Evolutionary conservation across 2,888 invertebrate species (phyloP).

Genomic region (Brenthis daphne): DNA sequence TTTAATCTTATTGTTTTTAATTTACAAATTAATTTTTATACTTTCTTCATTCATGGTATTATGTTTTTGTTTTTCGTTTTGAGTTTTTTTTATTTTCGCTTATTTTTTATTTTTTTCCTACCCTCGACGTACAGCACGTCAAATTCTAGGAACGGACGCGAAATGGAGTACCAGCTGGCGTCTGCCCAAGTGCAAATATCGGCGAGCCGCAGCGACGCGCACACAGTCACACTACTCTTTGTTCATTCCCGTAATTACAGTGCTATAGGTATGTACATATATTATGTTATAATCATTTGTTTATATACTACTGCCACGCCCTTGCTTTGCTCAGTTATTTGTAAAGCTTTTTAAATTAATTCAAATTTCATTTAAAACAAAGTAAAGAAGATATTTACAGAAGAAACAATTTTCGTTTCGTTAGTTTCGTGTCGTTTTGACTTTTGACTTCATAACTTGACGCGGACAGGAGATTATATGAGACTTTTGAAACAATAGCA

Average conservation of each 20-base stretch:
- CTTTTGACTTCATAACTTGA: no score
- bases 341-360: no score
- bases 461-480: no score
- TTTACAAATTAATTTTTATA: conserved; percentile 6
- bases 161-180: conserved; percentile 85
- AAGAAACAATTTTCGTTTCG: no score
- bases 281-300: neutral
- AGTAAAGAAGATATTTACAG: no score
- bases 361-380: no score
- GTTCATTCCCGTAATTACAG: conserved; percentile 69
- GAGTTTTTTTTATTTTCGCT: conserved; percentile 31
- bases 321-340: no score
- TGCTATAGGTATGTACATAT: conserved; percentile 55
- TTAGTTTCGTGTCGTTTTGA: no score
- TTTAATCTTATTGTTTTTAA: neutral
- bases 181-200: conserved; percentile 79
- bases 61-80: no score
- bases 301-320: no score
- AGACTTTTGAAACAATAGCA: no score
- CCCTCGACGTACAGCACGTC: conserved; percentile 49
- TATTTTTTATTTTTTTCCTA: conserved; percentile 31
- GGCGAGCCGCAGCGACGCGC: conserved; percentile 61
- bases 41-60: no score
- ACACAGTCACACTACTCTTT: conserved; percentile 64
- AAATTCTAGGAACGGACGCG: conserved; percentile 83